A percentile compares a stretch with the other conserved stretches of the same genome.
Evolutionary conservation across 1,140 invertebrate species (phyloP).

Genomic region (Scaptomyza hsui): DNA sequence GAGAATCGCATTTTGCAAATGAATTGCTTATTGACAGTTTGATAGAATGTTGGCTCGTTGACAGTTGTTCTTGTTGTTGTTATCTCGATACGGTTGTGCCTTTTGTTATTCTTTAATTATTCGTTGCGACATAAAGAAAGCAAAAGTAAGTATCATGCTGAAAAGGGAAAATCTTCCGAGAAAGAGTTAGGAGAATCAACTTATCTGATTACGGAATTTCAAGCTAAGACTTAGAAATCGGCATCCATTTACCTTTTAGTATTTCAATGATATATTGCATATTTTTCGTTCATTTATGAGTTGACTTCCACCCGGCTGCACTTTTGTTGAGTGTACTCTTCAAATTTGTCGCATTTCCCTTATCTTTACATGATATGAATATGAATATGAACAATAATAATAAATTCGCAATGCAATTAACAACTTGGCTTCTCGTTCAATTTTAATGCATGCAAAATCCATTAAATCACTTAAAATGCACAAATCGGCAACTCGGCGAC

Average conservation of each 20-base stretch:
- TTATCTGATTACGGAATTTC: no score
- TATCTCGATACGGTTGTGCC: constrained; percentile 9
- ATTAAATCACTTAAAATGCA: constrained; percentile 76
- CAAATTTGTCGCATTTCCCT: constrained; percentile 46
- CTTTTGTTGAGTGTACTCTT: constrained; percentile 37
- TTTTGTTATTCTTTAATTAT: constrained; percentile 81
- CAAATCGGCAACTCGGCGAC: constrained; percentile 13
- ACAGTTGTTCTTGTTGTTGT: constrained; percentile 47
- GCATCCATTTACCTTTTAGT: constrained; percentile 9
- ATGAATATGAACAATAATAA: constrained; percentile 26
- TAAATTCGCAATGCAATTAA: constrained; percentile 68
- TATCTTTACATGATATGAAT: constrained; percentile 33
- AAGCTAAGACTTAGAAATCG: no score
- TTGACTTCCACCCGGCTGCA: constrained; percentile 40
- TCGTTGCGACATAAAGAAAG: constrained; percentile 18
- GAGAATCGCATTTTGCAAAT: constrained; percentile 76
- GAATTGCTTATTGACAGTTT: constrained; percentile 82
- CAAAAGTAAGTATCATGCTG: constrained; percentile 1
- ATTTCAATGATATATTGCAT: constrained; percentile 17
- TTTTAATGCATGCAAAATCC: constrained; percentile 75
- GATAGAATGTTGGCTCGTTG: constrained; percentile 70
- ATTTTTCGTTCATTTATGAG: neutral
- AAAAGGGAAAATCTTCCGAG: constrained; percentile 9
- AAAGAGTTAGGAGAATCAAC: neutral
- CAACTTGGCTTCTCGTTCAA: constrained; percentile 54